Percentiles rank a stretch among this genome's conserved stretches.
Evolutionary conservation across 2,888 invertebrate genomes (phyloP).

Genomic region (Agrilus cyanescens): DNA sequence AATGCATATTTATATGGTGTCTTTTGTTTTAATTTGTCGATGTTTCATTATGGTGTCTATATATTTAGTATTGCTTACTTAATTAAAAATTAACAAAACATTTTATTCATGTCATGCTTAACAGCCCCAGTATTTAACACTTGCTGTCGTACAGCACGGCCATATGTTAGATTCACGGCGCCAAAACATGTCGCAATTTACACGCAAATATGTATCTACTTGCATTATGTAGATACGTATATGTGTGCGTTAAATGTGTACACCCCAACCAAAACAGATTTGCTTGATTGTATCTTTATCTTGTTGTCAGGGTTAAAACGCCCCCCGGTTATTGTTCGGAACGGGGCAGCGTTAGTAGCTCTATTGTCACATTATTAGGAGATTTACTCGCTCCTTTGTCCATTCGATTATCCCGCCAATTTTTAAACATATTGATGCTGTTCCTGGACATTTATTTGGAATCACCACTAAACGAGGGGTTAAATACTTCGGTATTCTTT

Average conservation of each 20-base stretch:
- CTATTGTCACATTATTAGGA: constrained; percentile 19
- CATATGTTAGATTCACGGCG: constrained; percentile 17
- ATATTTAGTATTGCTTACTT: no score
- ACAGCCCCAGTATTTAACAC: no score
- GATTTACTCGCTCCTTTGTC: constrained; percentile 1
- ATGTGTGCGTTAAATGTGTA: background rate
- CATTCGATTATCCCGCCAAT: constrained; percentile 1
- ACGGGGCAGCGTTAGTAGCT: constrained; percentile 20
- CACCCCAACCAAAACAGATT: constrained; percentile 18
- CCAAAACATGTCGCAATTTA: no score
- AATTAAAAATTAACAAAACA: no score
- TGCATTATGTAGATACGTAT: no score
- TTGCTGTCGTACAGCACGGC: constrained; percentile 10
- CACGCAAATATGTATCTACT: no score
- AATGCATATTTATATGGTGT: no score
- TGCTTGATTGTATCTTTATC: constrained; percentile 21
- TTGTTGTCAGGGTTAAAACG: constrained; percentile 15
- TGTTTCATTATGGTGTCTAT: no score
- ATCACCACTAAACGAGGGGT: no score
- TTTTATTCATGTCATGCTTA: no score
- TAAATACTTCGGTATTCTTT: no score
- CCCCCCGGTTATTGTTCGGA: constrained; percentile 16
- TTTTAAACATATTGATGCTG: constrained; percentile 4
- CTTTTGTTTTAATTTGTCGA: no score
- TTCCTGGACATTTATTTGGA: background rate